Base-by-base conservation (phyloP, 1,140 invertebrate genomes). In the Temnothorax nylanderi region DNA sequence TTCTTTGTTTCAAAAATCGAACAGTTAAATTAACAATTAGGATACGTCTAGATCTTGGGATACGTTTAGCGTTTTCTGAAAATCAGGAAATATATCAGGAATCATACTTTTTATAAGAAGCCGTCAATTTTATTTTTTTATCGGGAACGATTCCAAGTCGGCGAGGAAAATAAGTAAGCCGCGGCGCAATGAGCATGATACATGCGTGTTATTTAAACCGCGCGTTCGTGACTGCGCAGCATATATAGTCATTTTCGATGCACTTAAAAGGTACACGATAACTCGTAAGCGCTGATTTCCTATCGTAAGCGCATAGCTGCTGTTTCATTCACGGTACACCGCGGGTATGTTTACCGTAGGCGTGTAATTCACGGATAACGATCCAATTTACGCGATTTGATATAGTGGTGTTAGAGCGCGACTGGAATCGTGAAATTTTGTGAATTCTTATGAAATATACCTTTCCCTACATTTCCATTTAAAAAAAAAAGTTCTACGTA, bases 191-290 rank as follows among this genome's bases (percentile, higher is more conserved):
- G 7, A 49, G 32, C 47, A 34, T n/a, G 49, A 65, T 54, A 54
- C 47, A 54, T 37, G 32, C 41, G 47, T 41, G 47, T 37, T 26
- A 54, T 7, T 80, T 80, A 62, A 78, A 26, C 2, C 49, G 21
- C 21, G 34, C 21, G 34, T 80, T 69, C 44, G 77, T 69, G 62
- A 69, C 32, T 69, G 10, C 16, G 8, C 34, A 21, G 47, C 34
- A 26, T 71, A 67, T 80, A 69, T 32, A 81, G 64, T 56, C 78
- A 71, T 81, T 81, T 69, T 69, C 77, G 62, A 44, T 41, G n/a
- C 47, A 54, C 47, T 67, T 69, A 69, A 81, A 81, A 44, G 64
- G 47, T 56, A 71, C 78, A 71, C 34, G 47, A 54, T 62, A 71
- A 44, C 64, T 81, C 10, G 64, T 37, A 18, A 81, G 47, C 51